Base-by-base conservation (phyloP, 2,888 invertebrate species). In the Papilio elwesi region DNA sequence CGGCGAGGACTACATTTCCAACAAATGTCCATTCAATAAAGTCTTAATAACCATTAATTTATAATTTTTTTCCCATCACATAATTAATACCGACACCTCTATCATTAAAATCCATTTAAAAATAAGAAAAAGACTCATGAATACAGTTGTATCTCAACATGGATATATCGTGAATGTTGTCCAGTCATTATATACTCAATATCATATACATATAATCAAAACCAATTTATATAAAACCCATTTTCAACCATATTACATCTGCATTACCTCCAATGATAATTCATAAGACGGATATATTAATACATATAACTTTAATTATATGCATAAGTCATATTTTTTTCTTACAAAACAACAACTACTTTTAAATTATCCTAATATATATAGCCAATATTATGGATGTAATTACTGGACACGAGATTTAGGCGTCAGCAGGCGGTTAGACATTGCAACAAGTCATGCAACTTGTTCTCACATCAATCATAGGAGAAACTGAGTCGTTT, bases 311-410 rank as follows among this genome's bases (percentile, higher is more conserved):
- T 87, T 82, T 87, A 88, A 90, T 92, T 90, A 91, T 89, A 92
- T 91, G 90, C 82, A 87, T 87, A 86, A 87, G 83, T 88, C 88
- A 89, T 88, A 90, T 85, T 87, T 90, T 88, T 85, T 89, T 88
- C 91, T 92, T 92, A 93, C 85, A 93, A 93, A 92, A 93, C 93
- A 92, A 91, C 92, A 89, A 90, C 93, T 93, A 93, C 92, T 82
- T 83, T 89, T 87, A 89, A 81, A 90, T 90, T 89, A 85, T 81
- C 85, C 89, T 91, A 92, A 77, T 77, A 83, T 85, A 88, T 83
- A 83, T 86, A 87, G 81, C 84, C 83, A 83, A 83, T 85, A 88
- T 87, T 85, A 85, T 84, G 74, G 78, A 74, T 78, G 76, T 76
- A 78, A 88, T 85, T n/a, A n/a, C 86, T 89, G 90, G 87, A 90